Evolutionary conservation across 2,888 invertebrate species (phyloP).

Genomic region (Cordilura impudica): DNA sequence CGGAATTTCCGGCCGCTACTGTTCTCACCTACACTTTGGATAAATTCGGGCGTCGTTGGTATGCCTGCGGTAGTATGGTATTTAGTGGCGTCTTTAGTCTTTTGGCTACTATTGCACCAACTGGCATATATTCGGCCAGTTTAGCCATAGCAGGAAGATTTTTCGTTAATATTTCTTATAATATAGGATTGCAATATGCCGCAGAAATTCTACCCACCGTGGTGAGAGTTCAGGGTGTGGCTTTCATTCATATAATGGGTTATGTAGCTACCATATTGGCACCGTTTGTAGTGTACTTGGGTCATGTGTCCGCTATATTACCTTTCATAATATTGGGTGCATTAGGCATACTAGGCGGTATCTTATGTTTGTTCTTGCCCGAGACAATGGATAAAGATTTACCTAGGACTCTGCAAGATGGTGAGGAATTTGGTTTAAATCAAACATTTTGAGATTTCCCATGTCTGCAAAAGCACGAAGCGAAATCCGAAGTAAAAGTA

Average conservation of each 20-base stretch:
- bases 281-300: conserved; percentile 85
- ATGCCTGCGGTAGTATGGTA: conserved; percentile 90
- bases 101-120: conserved; percentile 86
- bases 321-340: conserved; percentile 87
- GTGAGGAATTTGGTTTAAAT: conserved; percentile 87
- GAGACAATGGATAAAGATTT: conserved; percentile 89
- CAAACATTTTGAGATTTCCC: conserved; percentile 88
- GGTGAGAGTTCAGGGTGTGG: conserved; percentile 91
- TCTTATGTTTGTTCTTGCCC: conserved; percentile 86
- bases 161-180: conserved; percentile 92
- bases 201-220: conserved; percentile 93
- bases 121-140: conserved; percentile 85
- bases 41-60: conserved; percentile 90
- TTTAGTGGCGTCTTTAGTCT: conserved; percentile 89
- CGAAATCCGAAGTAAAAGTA: no score
- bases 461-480: conserved; percentile 78
- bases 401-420: conserved; percentile 89
- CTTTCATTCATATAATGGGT: conserved; percentile 92
- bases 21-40: conserved; percentile 85
- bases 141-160: conserved; percentile 90
- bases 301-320: conserved; percentile 81
- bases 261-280: conserved; percentile 90
- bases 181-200: conserved; percentile 93
- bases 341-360: conserved; percentile 84
- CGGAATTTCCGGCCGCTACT: conserved; percentile 91